These are phyloP conservation scores for Cacoxenus indagator DNA, from an alignment of 2,888 invertebrate species.

Conservation along the genomic window DNA sequence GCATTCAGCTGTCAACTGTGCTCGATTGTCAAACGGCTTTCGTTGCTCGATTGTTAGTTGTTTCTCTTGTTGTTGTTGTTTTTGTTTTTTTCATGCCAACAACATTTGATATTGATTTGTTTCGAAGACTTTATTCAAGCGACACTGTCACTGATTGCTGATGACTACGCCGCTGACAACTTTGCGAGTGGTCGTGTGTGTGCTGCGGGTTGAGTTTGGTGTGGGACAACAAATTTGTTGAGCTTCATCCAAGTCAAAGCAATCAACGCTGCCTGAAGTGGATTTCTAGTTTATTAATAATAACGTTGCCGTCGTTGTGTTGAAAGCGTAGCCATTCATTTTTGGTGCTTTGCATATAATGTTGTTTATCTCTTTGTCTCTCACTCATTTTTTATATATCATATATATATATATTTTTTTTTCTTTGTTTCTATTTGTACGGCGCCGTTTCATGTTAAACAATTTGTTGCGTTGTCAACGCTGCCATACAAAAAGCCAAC, in stretches of 20 bases:
- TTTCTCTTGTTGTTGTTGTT: constrained; percentile 26
- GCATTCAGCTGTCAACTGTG: constrained; percentile 54
- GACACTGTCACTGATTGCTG: constrained; percentile 8
- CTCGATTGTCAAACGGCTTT: constrained; percentile 17
- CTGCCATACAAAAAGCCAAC: constrained; percentile 30
- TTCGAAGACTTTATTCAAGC: constrained; percentile 8
- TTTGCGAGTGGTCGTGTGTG: background rate
- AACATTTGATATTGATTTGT: constrained; percentile 10
- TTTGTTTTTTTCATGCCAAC: constrained; percentile 25
- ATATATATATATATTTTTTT: constrained; percentile 42
- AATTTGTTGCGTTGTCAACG: constrained; percentile 62
- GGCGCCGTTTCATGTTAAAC: constrained; percentile 34
- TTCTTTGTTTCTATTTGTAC: constrained; percentile 45
- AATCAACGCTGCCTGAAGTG: constrained; percentile 8
- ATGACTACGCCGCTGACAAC: background rate
- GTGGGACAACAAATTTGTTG: background rate
- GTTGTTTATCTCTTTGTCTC: constrained; percentile 35
- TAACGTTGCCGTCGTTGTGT: constrained; percentile 39
- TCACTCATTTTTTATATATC: constrained; percentile 45
- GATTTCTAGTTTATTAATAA: constrained; percentile 41
- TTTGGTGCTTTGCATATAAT: constrained; percentile 49
- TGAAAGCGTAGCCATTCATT: constrained; percentile 29
- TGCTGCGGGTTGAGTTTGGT: background rate
- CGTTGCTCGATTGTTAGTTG: constrained; percentile 45
- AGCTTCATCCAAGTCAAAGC: constrained; percentile 10